These are phyloP conservation scores for Diaphora mendica DNA, from an alignment of 2,888 invertebrate genomes.

Conservation along the genomic window DNA sequence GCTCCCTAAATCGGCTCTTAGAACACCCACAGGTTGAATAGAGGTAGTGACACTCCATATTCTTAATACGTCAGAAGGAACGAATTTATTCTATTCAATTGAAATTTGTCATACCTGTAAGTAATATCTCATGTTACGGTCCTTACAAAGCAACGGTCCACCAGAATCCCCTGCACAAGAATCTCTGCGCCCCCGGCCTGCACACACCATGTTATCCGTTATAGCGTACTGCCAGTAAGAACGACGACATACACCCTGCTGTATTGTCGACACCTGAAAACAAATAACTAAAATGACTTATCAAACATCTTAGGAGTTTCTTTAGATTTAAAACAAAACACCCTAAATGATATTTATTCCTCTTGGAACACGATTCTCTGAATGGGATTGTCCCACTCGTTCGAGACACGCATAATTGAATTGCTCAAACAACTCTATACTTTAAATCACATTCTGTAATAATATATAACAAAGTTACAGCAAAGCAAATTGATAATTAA, in stretches of 20 bases:
- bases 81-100: background rate
- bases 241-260: slow-evolving; percentile 90
- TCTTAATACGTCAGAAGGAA: too few species aligned
- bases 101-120: slow-evolving; percentile 68
- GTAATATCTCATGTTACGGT: slow-evolving; percentile 88
- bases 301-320: too few species aligned
- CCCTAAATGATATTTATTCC: too few species aligned
- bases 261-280: slow-evolving; percentile 93
- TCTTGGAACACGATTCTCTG: too few species aligned
- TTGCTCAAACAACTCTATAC: too few species aligned
- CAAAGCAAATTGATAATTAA: background rate
- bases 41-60: too few species aligned
- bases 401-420: too few species aligned
- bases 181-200: slow-evolving; percentile 95
- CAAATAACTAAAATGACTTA: background rate
- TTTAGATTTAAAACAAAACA: background rate
- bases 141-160: slow-evolving; percentile 86
- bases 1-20: too few species aligned
- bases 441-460: too few species aligned
- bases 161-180: slow-evolving; percentile 95
- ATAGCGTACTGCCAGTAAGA: slow-evolving; percentile 95
- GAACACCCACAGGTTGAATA: too few species aligned
- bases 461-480: background rate
- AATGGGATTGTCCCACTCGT: too few species aligned
- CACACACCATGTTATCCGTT: slow-evolving; percentile 97